Base-by-base conservation (phyloP, 64 coral and sea anemone genomes). In the Stichodactyla mertensii region DNA sequence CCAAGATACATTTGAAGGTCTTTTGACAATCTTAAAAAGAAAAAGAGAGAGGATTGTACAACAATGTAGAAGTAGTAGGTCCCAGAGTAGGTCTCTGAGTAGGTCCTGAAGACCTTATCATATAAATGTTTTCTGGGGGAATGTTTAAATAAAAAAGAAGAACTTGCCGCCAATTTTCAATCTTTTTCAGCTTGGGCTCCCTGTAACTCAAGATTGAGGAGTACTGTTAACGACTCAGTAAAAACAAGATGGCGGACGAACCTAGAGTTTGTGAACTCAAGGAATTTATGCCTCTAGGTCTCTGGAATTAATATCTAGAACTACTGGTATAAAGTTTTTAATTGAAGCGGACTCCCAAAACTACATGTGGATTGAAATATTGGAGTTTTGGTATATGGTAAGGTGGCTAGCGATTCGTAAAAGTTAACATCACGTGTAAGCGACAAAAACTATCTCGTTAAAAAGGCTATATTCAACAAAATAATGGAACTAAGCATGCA, bases 191-290 rank as follows among this genome's bases (percentile, higher is more conserved):
- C 22, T 66, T 66, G 62, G 62, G 62, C 24, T 26, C 24, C 10
- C 24, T 74, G 7, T 27, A 74, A 10, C 24, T 74, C 4, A 12
- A 74, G 69, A 2, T 74, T 20, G 69, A 74, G 69, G 24, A 31
- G 69, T 27, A 36, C 69, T 74, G 69, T 31, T 10, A 74, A 74
- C 69, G 23, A 74, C 20, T 31, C 23, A 31, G 18, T 22, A n/a
- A 66, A 71, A 31, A 74, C 69, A 74, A 74, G 10, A 74, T 74
- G 69, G 69, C 69, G 69, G 69, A 74, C 69, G 69, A 74, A 31
- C 9, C 24, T 9, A 74, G 15, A 66, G 69, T 26, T 74, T 74
- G 6, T 71, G 23, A 74, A 31, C 10, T 31, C 8, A 74, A 31
- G n/a, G 56, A 58, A 58, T 74, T 74, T 28, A 31, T 74, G 69